Percentiles rank a stretch among this genome's conserved stretches.
These are phyloP conservation scores for Sorex fumeus DNA, from an alignment of 2,113 vertebrate species.

Conservation along the genomic window DNA sequence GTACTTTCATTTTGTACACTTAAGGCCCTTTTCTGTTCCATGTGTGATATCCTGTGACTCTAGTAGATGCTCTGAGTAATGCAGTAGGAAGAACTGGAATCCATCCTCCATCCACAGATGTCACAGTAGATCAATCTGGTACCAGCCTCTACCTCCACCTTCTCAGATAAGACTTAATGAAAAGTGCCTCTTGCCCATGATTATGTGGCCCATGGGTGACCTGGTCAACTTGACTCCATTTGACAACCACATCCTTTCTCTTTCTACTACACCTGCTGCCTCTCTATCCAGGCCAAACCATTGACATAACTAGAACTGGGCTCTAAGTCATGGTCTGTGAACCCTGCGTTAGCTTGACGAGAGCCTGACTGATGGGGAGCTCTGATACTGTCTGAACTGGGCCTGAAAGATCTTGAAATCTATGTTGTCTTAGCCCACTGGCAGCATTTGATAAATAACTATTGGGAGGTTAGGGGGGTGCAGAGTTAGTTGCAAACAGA, in stretches of 20 bases:
- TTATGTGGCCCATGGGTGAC: not conserved
- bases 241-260: not conserved
- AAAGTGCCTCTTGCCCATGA: not conserved
- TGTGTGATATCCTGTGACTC: not conserved
- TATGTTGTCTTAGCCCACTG: not conserved
- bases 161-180: not conserved
- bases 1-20: not conserved
- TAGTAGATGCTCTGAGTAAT: not conserved
- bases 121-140: too few relatives aligned
- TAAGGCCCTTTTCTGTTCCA: not conserved
- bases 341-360: not conserved
- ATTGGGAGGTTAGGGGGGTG: not conserved
- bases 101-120: not conserved
- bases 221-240: not conserved
- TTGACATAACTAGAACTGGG: not conserved
- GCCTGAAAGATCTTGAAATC: not conserved
- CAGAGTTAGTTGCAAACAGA: too few relatives aligned
- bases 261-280: accelerated
- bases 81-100: not conserved
- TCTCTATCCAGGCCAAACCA: not conserved
- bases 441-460: not conserved
- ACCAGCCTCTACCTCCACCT: not conserved
- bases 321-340: not conserved
- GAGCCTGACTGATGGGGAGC: not conserved
- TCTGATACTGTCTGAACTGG: not conserved